phyloP scores from a whole-genome alignment of 30 jellyfish, hydroid and myxozoan genomes.

The Turritopsis dohrnii region DNA sequence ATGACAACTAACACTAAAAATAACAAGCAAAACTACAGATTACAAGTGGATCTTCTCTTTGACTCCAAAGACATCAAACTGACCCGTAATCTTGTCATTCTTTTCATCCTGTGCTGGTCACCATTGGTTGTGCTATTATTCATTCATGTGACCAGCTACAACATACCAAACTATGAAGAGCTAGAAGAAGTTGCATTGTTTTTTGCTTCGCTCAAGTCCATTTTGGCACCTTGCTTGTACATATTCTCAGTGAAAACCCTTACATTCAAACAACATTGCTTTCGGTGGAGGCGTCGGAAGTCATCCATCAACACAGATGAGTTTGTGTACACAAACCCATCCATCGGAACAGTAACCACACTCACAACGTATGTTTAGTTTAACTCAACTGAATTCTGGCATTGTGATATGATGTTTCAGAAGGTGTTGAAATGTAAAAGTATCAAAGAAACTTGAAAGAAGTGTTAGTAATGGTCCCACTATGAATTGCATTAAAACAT shows the following conservation, averaged over 20 bases:
- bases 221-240: neutral
- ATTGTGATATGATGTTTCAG: too few relatives aligned
- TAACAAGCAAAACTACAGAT: neutral
- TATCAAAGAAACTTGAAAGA: too few relatives aligned
- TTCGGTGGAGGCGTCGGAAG: neutral
- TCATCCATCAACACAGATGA: neutral
- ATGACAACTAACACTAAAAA: neutral
- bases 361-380: neutral
- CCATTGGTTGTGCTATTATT: neutral
- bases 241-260: neutral
- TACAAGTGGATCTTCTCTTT: neutral
- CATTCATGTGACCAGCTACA: neutral
- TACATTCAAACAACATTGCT: neutral
- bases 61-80: neutral
- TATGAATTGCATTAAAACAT: too few relatives aligned
- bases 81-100: neutral
- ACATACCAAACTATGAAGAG: neutral
- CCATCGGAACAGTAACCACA: neutral
- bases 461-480: too few relatives aligned
- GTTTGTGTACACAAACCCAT: neutral
- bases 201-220: neutral
- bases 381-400: too few relatives aligned
- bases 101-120: neutral
- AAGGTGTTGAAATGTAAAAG: too few relatives aligned
- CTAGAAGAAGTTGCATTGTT: neutral